Conservation (phyloP, 2,888 invertebrate genomes). For the Volucella inflata region DNA sequence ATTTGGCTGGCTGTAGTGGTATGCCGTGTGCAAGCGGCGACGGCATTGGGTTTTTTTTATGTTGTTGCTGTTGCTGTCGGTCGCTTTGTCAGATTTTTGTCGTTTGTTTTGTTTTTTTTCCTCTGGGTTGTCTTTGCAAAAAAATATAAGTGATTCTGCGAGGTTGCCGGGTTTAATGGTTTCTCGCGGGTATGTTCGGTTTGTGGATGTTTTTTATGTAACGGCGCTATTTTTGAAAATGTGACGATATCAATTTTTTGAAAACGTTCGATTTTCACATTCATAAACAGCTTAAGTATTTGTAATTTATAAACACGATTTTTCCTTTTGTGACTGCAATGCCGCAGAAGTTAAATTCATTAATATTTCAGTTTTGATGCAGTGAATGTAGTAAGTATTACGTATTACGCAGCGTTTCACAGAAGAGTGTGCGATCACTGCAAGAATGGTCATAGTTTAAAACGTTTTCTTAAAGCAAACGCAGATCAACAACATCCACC, state of each 20-base stretch:
- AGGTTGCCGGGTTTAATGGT: constrained; percentile 49
- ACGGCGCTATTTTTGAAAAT: neutral
- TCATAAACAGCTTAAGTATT: too few relatives aligned
- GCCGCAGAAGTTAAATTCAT: too few relatives aligned
- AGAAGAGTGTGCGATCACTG: too few relatives aligned
- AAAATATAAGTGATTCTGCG: constrained; percentile 39
- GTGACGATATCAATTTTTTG: neutral
- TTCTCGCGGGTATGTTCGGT: constrained; percentile 38
- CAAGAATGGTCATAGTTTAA: too few relatives aligned
- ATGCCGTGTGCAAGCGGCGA: constrained; percentile 63
- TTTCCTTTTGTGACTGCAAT: too few relatives aligned
- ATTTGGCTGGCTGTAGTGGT: constrained; percentile 10
- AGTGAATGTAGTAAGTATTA: too few relatives aligned
- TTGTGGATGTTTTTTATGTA: neutral
- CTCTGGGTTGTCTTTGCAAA: constrained; percentile 54
- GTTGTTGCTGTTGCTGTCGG: constrained; percentile 38
- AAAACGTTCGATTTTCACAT: too few relatives aligned
- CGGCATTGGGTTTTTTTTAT: constrained; percentile 70
- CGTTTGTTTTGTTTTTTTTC: constrained; percentile 48
- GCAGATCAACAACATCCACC: too few relatives aligned
- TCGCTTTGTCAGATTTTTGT: constrained; percentile 71
- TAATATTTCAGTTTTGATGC: too few relatives aligned
- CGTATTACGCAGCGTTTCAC: too few relatives aligned
- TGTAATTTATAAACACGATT: too few relatives aligned
- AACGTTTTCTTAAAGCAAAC: too few relatives aligned